Evolutionary conservation across 30 jellyfish, hydroid and myxozoan species (phyloP).

Genomic region (Hydractinia echinata): DNA sequence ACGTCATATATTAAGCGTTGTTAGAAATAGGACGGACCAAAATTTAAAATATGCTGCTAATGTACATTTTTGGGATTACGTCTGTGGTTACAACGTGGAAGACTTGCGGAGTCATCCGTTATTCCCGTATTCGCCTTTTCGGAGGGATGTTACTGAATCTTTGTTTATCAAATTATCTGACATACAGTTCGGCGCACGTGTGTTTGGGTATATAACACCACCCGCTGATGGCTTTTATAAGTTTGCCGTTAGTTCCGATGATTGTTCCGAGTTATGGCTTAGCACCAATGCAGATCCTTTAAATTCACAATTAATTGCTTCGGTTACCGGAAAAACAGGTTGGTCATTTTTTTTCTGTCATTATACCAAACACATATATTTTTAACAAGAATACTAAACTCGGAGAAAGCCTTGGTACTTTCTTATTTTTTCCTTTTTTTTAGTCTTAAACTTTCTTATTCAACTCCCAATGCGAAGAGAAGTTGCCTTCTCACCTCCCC

Average conservation of each 20-base stretch:
- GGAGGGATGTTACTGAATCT: constrained; percentile 33
- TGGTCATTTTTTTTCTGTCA: not conserved
- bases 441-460: too few relatives aligned
- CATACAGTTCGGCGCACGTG: constrained; percentile 61
- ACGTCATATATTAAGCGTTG: constrained; percentile 38
- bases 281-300: constrained; percentile 65
- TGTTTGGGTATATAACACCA: constrained; percentile 58
- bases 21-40: constrained; percentile 5
- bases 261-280: constrained; percentile 66
- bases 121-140: constrained; percentile 67
- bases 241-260: constrained; percentile 71
- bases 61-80: constrained; percentile 73
- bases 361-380: not conserved
- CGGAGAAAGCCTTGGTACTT: too few relatives aligned
- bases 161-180: constrained; percentile 39
- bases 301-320: constrained; percentile 37
- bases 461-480: too few relatives aligned
- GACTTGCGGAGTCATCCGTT: constrained; percentile 69
- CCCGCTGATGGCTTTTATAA: constrained; percentile 31
- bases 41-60: constrained; percentile 17
- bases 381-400: too few relatives aligned
- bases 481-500: too few relatives aligned
- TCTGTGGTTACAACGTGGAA: constrained; percentile 65
- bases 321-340: constrained; percentile 58
- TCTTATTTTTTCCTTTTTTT: too few relatives aligned